Evolutionary conservation across 2,797 vertebrate species (phyloP), one percentile per base, ranked within the genome.

Genomic region (Kryptopterus vitreolus): DNA sequence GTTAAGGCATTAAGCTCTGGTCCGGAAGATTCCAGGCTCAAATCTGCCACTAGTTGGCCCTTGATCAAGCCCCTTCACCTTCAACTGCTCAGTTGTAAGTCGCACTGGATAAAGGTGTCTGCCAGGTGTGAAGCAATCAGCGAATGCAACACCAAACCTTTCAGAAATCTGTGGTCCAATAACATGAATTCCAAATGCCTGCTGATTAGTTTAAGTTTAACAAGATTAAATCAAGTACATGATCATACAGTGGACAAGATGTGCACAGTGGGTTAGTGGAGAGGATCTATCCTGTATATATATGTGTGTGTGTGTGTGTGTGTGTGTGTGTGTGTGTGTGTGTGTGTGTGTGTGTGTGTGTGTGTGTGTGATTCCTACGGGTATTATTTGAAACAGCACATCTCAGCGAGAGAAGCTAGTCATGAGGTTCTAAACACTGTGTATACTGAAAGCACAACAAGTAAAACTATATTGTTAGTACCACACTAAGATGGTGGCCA

Each of bases 101-200:
- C n/a, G n/a, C n/a, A n/a, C n/a, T n/a, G n/a, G n/a, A n/a, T n/a
- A n/a, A n/a, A 84, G 84, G 82, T 87, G 76, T 85, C 11, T 61
- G 58, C 77, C 82, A 79, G 77, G 76, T 79, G 75, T 77, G 9
- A 55, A 22, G 53, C 10, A 43, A n/a, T n/a, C 77, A 84, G 35
- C 77, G 38, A 24, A 63, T 81, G 80, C 70, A n/a, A n/a, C 74
- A 80, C 68, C 77, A 82, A 82, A 48, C 75, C 78, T 57, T 57
- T 57, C 9, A 57, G 9, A 57, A 57, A 57, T n/a, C 9, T 24
- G 82, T 82, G 76, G 76, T 82, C 69, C 71, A 76, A 71, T 35
- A 13, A 59, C 68, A 69, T 52, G 20, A 53, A 57, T n/a, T n/a
- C 55, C 55, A 57, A 57, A n/a, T 57, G 20, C 22, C 55, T 24